Evolutionary conservation across 2,797 vertebrate genomes (phyloP), one percentile per base, ranked within the genome.

Genomic region (Chelon auratus): DNA sequence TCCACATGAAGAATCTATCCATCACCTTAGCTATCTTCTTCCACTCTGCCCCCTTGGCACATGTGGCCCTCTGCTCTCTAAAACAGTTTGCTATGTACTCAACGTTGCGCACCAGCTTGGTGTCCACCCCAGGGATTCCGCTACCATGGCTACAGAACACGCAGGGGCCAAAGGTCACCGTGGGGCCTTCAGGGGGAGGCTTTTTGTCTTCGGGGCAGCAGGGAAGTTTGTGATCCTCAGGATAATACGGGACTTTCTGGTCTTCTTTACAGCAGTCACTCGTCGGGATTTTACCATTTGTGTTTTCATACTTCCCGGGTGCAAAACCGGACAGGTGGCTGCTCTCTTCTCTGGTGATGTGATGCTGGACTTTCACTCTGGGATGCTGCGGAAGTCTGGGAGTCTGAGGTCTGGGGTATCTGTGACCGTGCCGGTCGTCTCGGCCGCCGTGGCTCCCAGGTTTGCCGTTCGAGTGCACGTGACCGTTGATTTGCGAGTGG

Each of bases 11-110:
- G 89, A 99, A 97, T 8, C 97, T 92, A 79, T 99, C 98, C 95
- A 99, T 98, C 86, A 99, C 98, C 90, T 98, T 99, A n/a, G 97
- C 97, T 0, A 99, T 96, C 87, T 98, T 99, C 86, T 98, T 99
- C 98, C 97, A 99, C 15, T 99, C 97, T 0, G 96, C 95, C n/a
- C 95, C 97, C 90, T 96, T 99, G 74, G 95, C 95, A 3, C 92
- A 88, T 20, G 96, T 98, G 75, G 95, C 95, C 85, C 90, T 96
- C 85, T 99, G 97, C 87, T 97, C 97, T 47, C 95, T 90, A 81
- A 97, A 95, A 73, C 96, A 98, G 91, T 95, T 96, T 59, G 97
- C 96, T 8, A 99, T 99, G 78, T 97, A 99, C 50, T 97, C 96
- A 0, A 98, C 96, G 36, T 98, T 98, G 71, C 84, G 94, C 12